These are phyloP conservation scores for Nebria brevicollis DNA, from an alignment of 2,888 invertebrate species.

Conservation along the genomic window DNA sequence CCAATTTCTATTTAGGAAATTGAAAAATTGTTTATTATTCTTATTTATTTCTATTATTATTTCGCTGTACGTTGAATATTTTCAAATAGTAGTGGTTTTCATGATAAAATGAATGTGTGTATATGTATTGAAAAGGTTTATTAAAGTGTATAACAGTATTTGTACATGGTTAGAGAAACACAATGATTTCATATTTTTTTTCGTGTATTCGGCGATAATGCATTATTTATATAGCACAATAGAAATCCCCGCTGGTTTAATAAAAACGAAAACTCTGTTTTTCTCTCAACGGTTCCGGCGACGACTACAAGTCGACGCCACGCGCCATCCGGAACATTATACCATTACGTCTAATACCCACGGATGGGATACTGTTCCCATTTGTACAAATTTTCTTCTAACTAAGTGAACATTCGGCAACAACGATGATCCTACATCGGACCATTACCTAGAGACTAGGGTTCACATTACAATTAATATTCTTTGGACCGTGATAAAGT, in stretches of 20 bases:
- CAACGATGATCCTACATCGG: neutral
- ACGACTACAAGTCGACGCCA: neutral
- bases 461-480: neutral
- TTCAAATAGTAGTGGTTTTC: no score
- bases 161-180: no score
- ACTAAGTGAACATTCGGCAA: neutral
- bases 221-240: slow-evolving; percentile 6
- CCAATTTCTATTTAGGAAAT: no score
- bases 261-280: slow-evolving; percentile 8
- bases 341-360: neutral
- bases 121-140: no score
- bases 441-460: neutral
- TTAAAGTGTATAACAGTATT: no score
- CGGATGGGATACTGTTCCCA: neutral
- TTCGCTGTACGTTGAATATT: no score
- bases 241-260: slow-evolving; percentile 8
- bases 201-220: neutral
- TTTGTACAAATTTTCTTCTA: neutral
- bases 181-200: neutral
- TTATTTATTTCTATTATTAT: no score
- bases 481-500: neutral
- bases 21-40: no score
- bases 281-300: neutral
- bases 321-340: neutral
- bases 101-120: no score